These are phyloP conservation scores for Mesocentrotus franciscanus DNA, from an alignment of 53 echinoderm and acorn worm genomes.

Conservation along the genomic window DNA sequence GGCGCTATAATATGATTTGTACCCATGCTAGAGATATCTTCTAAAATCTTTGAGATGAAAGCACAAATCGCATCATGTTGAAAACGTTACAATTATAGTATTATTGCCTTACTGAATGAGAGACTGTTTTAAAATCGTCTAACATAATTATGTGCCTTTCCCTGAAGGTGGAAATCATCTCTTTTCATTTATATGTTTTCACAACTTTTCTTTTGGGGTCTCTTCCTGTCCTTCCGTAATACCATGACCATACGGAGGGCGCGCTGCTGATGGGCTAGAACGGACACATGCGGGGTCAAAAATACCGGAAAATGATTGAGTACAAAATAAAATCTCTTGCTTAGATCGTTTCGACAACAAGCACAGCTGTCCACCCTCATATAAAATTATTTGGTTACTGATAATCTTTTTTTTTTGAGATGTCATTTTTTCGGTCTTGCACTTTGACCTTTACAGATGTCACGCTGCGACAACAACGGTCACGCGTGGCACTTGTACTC, in stretches of 20 bases:
- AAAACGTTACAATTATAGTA: no score
- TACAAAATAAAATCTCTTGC: not conserved
- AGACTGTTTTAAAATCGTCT: no score
- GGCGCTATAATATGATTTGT: no score
- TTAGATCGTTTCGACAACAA: not conserved
- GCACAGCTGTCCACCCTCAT: constrained; percentile 35
- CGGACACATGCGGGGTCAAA: not conserved
- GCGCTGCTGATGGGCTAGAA: not conserved
- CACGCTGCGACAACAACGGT: not conserved
- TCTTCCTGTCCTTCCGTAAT: not conserved
- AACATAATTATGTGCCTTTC: no score
- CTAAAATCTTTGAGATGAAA: no score
- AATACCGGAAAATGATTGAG: constrained; percentile 13
- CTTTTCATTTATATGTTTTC: not conserved
- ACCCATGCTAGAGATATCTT: no score
- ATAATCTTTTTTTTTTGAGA: not conserved
- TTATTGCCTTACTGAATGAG: no score
- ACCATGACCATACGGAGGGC: not conserved
- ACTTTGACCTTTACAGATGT: not conserved
- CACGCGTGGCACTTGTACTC: not conserved
- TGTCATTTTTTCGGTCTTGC: not conserved
- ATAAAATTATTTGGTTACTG: not conserved
- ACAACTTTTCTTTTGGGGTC: not conserved
- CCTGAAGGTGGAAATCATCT: not conserved
- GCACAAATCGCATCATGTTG: no score